phyloP scores from a whole-genome alignment of 2,113 vertebrate species.

The Sitta europaea region DNA sequence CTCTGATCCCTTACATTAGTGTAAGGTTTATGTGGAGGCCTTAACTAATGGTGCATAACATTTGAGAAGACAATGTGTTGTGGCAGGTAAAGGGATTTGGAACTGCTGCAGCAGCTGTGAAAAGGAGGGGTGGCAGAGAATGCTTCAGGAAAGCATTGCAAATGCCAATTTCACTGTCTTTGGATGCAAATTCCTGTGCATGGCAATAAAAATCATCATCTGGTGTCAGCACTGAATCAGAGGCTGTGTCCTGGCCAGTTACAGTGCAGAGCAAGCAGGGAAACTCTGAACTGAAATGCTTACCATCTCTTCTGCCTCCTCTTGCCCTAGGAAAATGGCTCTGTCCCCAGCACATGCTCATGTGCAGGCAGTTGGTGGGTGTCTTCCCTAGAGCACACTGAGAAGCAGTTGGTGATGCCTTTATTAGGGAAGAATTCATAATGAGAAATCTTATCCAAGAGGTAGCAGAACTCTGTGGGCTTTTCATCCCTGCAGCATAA shows the following conservation, averaged over 20 bases:
- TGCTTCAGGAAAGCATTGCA: not conserved
- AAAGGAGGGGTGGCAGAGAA: not conserved
- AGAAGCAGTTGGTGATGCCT: not conserved
- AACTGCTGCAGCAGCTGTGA: not conserved
- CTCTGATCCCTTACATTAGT: not conserved
- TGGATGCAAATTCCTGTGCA: not conserved
- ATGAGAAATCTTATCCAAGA: not conserved
- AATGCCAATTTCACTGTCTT: not conserved
- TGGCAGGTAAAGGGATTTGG: not conserved
- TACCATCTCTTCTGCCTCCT: not conserved
- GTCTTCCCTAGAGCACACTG: not conserved
- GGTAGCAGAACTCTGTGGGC: not conserved
- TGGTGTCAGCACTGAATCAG: not conserved
- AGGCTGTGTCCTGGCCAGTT: not conserved
- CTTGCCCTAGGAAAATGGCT: not conserved
- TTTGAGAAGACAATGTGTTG: conserved; percentile 11
- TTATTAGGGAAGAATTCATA: not conserved
- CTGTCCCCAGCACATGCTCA: not conserved
- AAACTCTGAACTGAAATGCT: not conserved
- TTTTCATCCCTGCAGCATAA: not conserved
- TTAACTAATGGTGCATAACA: conserved; percentile 21
- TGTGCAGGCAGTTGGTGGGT: not conserved
- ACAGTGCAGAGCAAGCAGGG: not conserved
- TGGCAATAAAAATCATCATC: not conserved
- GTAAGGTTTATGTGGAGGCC: not conserved